Percentiles rank a stretch among this genome's conserved stretches.
Conservation (phyloP, 2,113 vertebrate genomes). For the Apodemus sylvaticus region DNA sequence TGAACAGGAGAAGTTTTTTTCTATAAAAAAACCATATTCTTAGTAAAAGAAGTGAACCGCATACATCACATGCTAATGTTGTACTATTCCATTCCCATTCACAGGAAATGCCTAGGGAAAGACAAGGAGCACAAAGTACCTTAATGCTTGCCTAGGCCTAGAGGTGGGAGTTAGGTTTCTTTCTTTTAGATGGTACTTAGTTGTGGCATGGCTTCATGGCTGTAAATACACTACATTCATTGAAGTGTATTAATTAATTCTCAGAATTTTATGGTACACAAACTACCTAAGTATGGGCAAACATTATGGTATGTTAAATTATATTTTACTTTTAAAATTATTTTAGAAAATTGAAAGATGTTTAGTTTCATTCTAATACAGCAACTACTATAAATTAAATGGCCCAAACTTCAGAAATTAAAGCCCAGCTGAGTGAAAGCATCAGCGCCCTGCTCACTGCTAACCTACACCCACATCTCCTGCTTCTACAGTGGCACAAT, state of each 20-base stretch:
- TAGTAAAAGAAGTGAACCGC: background rate
- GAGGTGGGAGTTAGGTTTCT: background rate
- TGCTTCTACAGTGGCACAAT: slow-evolving; percentile 10
- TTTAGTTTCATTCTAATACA: slow-evolving; percentile 25
- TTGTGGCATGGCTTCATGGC: background rate
- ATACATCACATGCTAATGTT: background rate
- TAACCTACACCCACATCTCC: background rate
- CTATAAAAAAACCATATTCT: background rate
- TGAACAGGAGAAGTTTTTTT: background rate
- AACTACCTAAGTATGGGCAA: background rate
- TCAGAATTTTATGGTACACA: background rate
- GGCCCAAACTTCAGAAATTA: slow-evolving; percentile 1
- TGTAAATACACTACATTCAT: background rate
- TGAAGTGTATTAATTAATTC: background rate
- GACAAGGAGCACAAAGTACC: background rate
- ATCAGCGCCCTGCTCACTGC: background rate
- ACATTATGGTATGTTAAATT: background rate
- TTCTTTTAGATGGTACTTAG: slow-evolving; percentile 19
- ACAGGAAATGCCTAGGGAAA: background rate
- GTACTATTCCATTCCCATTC: background rate
- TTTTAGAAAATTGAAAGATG: background rate
- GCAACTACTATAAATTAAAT: slow-evolving; percentile 19
- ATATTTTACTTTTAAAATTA: slow-evolving; percentile 2
- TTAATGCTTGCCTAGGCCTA: background rate
- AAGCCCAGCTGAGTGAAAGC: slow-evolving; percentile 17